Percentiles rank a stretch among this genome's conserved stretches.
Evolutionary conservation across 2,888 invertebrate genomes (phyloP).

Genomic region (Scrobipalpa costella): DNA sequence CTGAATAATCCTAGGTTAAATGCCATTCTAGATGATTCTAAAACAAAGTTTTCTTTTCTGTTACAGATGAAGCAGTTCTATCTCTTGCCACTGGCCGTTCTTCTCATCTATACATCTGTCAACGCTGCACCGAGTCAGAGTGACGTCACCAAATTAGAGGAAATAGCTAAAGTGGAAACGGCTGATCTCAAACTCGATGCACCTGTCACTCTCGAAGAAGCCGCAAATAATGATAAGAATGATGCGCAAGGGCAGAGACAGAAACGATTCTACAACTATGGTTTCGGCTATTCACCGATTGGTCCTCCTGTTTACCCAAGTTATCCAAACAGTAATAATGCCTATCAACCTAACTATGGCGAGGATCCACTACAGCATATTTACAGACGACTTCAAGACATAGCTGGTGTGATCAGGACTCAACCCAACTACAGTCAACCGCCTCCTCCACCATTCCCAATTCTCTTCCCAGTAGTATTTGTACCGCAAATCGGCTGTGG

Average conservation of each 20-base stretch:
- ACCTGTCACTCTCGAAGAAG: constrained; percentile 38
- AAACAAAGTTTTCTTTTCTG: constrained; percentile 30
- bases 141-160: constrained; percentile 40
- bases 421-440: constrained; percentile 36
- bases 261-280: constrained; percentile 55
- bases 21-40: not conserved
- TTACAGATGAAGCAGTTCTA: constrained; percentile 64
- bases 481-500: constrained; percentile 51
- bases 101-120: constrained; percentile 50
- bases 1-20: not conserved
- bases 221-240: constrained; percentile 36
- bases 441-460: constrained; percentile 43
- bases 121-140: constrained; percentile 54
- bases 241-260: constrained; percentile 47
- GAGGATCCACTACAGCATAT: constrained; percentile 52
- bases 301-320: constrained; percentile 44
- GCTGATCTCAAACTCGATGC: constrained; percentile 42
- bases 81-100: constrained; percentile 44
- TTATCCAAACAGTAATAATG: constrained; percentile 42
- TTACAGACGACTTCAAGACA: constrained; percentile 51
- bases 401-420: constrained; percentile 46
- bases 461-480: constrained; percentile 55
- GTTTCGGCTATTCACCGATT: constrained; percentile 47
- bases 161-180: constrained; percentile 41
- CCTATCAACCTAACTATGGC: constrained; percentile 42